Conservation (phyloP, 1,140 invertebrate species). For the Leptinotarsa defecta region DNA sequence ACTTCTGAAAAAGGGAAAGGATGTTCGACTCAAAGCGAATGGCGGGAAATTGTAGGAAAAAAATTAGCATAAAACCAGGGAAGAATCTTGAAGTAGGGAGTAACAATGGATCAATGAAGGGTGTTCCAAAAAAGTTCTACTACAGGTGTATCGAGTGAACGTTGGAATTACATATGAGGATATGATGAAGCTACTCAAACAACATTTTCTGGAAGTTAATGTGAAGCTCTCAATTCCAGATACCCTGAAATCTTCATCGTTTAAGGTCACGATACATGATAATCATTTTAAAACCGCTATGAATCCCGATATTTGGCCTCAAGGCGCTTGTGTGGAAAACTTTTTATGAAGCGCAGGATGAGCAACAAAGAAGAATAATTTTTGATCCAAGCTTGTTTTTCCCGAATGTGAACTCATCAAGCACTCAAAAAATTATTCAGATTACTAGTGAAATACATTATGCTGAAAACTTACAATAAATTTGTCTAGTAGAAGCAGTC, state of each 20-base stretch:
- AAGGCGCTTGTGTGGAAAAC: neutral
- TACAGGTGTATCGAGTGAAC: neutral
- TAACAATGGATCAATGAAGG: neutral
- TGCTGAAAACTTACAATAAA: too few species aligned
- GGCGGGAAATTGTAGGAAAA: neutral
- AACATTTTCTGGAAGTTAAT: neutral
- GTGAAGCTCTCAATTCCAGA: neutral
- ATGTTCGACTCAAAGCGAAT: neutral
- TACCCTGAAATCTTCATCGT: neutral
- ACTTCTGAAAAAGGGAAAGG: neutral
- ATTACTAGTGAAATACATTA: too few species aligned
- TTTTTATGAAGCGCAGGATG: conserved; percentile 8
- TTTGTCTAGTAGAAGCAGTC: too few species aligned
- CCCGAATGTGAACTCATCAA: neutral
- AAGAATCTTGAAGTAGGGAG: neutral
- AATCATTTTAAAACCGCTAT: neutral
- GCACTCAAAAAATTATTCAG: too few species aligned
- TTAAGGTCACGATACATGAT: neutral
- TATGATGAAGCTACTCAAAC: neutral
- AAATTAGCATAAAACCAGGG: neutral
- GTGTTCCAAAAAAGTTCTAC: neutral
- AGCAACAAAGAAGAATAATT: neutral
- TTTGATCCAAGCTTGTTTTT: neutral
- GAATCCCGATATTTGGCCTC: neutral
- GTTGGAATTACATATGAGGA: neutral